Conservation (phyloP, 1,140 invertebrate species). For the Antheraea pernyi region DNA sequence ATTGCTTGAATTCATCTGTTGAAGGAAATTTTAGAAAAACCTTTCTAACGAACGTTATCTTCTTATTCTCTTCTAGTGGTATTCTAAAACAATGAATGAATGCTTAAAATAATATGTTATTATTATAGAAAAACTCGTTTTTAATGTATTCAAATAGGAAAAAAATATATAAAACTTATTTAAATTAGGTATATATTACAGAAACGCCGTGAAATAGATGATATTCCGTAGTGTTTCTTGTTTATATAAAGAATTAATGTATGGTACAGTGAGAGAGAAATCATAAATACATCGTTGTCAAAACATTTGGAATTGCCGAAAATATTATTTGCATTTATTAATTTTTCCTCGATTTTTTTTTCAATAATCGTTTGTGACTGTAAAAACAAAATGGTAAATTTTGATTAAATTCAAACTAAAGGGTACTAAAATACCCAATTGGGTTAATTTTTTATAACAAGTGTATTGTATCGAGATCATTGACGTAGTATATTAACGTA, state of each 20-base stretch:
- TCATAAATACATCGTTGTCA: no score
- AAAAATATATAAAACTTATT: no score
- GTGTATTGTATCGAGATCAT: not conserved
- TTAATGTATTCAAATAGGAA: not conserved
- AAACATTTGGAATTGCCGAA: not conserved
- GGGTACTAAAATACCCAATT: no score
- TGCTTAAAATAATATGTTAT: slow-evolving; percentile 1
- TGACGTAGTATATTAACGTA: not conserved
- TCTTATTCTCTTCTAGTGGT: slow-evolving; percentile 20
- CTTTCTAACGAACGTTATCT: slow-evolving; percentile 27
- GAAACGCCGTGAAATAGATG: no score
- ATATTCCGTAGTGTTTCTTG: no score
- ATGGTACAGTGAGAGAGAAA: no score
- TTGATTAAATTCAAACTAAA: no score
- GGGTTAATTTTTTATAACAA: no score
- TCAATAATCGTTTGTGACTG: not conserved
- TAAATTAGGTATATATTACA: no score
- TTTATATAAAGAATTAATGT: no score
- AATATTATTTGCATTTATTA: no score
- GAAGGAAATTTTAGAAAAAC: slow-evolving; percentile 35
- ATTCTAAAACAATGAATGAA: slow-evolving; percentile 25
- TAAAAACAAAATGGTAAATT: no score
- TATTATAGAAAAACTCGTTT: not conserved
- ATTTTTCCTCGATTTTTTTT: not conserved
- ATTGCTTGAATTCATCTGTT: slow-evolving; percentile 57